Conservation (phyloP, 2,888 invertebrate species). For the Cephus pygmeus region DNA sequence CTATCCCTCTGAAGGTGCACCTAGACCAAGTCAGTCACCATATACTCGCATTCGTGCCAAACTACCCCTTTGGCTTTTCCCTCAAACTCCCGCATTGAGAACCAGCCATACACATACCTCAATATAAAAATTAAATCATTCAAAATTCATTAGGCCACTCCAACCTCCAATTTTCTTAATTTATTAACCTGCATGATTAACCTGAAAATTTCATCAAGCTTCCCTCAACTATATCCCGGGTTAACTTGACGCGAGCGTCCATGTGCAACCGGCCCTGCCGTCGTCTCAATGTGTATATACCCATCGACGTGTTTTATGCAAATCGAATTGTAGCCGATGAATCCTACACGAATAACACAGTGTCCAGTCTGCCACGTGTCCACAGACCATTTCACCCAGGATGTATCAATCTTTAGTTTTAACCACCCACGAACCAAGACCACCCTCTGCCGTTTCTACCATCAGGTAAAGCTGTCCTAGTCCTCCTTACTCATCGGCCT, state of each 20-base stretch:
- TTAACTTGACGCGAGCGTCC: background rate
- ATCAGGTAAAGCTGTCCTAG: background rate
- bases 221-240: background rate
- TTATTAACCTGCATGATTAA: background rate
- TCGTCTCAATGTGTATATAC: background rate
- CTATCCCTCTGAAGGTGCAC: slow-evolving; percentile 12
- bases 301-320: slow-evolving; percentile 40
- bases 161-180: background rate
- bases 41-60: background rate
- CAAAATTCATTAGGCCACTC: background rate
- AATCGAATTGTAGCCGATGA: slow-evolving; percentile 38
- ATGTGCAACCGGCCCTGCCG: background rate
- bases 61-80: background rate
- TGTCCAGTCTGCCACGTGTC: slow-evolving; percentile 17
- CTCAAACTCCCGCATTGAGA: too few relatives aligned
- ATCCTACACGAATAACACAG: background rate
- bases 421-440: background rate
- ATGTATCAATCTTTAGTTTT: background rate
- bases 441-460: background rate
- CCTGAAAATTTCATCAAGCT: background rate
- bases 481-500: background rate
- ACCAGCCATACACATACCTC: background rate
- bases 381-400: background rate
- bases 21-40: background rate
- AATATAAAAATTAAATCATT: background rate